phyloP scores from a whole-genome alignment of 2,113 vertebrate species.

The Brachypodius melanocephalos region DNA sequence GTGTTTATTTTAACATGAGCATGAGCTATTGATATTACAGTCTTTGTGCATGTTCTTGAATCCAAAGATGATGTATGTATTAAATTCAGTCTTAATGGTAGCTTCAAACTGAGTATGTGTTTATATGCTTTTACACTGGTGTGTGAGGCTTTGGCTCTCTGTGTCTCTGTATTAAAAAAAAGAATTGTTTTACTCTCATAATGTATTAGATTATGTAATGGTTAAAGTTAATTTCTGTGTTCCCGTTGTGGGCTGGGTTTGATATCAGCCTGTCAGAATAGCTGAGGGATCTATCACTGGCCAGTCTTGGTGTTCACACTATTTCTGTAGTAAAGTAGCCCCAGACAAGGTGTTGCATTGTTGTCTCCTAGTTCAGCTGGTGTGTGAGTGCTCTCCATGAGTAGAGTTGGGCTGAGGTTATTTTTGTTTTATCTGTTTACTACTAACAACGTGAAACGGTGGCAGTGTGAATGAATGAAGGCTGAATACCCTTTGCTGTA shows the following conservation, averaged over 20 bases:
- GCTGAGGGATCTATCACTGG: neutral
- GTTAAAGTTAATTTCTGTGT: neutral
- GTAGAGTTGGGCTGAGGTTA: neutral
- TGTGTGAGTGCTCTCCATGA: neutral
- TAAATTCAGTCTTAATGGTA: neutral
- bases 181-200: neutral
- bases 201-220: neutral
- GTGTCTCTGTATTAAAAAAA: neutral
- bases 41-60: constrained; percentile 55
- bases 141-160: neutral
- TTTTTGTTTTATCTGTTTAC: neutral
- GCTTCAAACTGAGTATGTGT: neutral
- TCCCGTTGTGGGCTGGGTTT: neutral
- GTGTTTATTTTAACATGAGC: constrained; percentile 61
- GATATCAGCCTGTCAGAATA: neutral
- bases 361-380: neutral
- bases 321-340: neutral
- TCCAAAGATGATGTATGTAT: neutral
- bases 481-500: neutral
- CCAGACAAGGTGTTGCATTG: neutral
- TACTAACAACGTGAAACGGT: neutral
- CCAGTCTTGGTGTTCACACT: neutral
- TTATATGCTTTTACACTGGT: neutral
- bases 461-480: neutral
- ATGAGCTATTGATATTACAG: constrained; percentile 31